These are phyloP conservation scores for Danionella dracula DNA, from an alignment of 2,797 vertebrate species.

Conservation along the genomic window DNA sequence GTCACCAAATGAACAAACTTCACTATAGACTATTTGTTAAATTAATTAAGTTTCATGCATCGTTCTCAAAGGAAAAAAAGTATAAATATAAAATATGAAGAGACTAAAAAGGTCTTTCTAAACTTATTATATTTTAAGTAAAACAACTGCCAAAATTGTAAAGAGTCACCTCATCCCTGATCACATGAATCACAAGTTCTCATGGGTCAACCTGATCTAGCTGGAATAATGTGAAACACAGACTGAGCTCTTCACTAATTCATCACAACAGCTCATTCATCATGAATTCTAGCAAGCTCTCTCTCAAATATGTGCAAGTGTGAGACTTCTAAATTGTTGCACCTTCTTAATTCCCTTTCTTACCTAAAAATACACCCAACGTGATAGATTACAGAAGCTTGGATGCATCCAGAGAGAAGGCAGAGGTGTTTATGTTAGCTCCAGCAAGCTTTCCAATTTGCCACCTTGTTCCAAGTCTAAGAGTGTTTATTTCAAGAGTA, in stretches of 20 bases:
- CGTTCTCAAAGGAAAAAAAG: no score
- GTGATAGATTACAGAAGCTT: conserved; percentile 1
- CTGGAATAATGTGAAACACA: conserved; percentile 13
- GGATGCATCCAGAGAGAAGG: not conserved
- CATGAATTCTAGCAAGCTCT: not conserved
- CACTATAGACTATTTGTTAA: no score
- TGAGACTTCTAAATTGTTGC: not conserved
- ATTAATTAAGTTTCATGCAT: no score
- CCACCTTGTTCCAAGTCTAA: no score
- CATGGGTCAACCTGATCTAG: not conserved
- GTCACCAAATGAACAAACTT: no score
- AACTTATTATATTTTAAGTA: not conserved
- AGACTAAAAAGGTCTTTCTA: no score
- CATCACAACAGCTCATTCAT: conserved; percentile 23
- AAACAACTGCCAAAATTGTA: not conserved
- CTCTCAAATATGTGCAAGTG: not conserved
- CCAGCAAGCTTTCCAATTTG: not conserved
- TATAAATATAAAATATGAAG: no score
- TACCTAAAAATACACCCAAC: not conserved
- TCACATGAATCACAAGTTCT: not conserved
- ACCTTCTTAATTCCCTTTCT: conserved; percentile 7
- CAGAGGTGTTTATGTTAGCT: not conserved
- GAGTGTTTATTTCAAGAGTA: no score
- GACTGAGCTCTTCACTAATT: not conserved
- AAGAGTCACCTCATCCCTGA: no score